Conservation (phyloP, 1,140 invertebrate species). For the Papilio polyxenes region DNA sequence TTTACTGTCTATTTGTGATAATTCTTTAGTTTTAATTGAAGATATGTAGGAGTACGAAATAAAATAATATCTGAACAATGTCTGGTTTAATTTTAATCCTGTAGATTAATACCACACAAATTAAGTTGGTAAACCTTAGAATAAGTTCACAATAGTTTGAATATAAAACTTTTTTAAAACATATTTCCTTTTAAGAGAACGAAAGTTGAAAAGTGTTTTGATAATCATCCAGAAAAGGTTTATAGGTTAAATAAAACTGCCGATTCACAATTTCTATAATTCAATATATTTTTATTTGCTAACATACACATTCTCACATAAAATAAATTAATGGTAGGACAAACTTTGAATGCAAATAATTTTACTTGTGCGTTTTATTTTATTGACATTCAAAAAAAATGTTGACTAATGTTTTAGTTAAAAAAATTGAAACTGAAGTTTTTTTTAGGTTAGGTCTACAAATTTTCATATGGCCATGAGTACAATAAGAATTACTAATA, state of each 20-base stretch:
- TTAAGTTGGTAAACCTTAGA: no score
- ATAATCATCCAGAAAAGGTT: background rate
- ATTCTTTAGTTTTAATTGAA: slow-evolving; percentile 66
- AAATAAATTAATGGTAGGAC: slow-evolving; percentile 45
- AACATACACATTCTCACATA: slow-evolving; percentile 63
- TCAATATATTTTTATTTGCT: slow-evolving; percentile 66
- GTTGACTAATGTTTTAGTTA: no score
- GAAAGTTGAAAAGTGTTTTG: no score
- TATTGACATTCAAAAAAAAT: background rate
- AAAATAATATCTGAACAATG: slow-evolving; percentile 50
- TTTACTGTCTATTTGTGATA: slow-evolving; percentile 78
- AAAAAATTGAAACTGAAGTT: no score
- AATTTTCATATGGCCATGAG: background rate
- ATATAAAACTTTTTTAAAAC: background rate
- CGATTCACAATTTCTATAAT: slow-evolving; percentile 64
- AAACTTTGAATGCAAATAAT: slow-evolving; percentile 13
- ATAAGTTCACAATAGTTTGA: background rate
- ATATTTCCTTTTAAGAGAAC: no score
- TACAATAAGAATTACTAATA: background rate
- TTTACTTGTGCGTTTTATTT: background rate
- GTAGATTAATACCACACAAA: no score
- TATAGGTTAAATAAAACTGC: slow-evolving; percentile 54
- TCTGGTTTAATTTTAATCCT: slow-evolving; percentile 43
- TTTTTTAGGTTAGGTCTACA: background rate
- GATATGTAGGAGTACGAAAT: slow-evolving; percentile 58